Base-by-base conservation (phyloP, 1,140 invertebrate species). In the Metopolophium dirhodum region DNA sequence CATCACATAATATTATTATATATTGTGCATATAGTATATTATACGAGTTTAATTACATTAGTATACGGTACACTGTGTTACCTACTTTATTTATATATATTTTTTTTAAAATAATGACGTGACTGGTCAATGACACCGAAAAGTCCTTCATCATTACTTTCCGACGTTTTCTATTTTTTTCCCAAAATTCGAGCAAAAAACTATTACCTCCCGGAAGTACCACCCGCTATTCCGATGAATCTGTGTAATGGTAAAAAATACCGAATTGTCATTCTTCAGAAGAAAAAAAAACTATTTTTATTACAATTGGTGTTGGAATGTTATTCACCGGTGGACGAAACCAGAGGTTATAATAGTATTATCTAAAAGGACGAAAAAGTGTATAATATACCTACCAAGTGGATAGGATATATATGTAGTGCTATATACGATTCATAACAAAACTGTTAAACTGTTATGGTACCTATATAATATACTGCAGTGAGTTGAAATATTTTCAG, bases 101-200 rank as follows among this genome's bases (percentile, higher is more conserved):
- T 85, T 4, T 86, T 86, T 86, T 45, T 45, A 18, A 49, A 49
- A 88, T 51, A 35, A 88, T 51, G 9, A 88, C 86, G n/a, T 23
- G 86, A 88, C 49, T 51, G 86, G 86, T 88, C 86, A 88, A 51
- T 88, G 86, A 51, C 86, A 51, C n/a, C 22, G 30, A 88, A 88
- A 51, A 51, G 86, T 88, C 86, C 86, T 88, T 88, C n/a, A n/a
- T 88, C 86, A 54, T 57, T 89, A 89, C 30, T 89, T 37, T 26
- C 49, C 49, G n/a, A 54, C 35, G 20, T 8, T 54, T 37, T 37
- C 20, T 23, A 51, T 89, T 89, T 89, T 89, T 89, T 37, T 89
- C 20, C 1, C 23, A 4, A 89, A 89, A 89, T 37, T 23, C n/a
- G 49, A 54, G 49, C 49, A 54, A 89, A 89, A 89, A 89, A 89